phyloP scores from a whole-genome alignment of 2,113 vertebrate genomes.

The Leptobrachium ailaonicum region DNA sequence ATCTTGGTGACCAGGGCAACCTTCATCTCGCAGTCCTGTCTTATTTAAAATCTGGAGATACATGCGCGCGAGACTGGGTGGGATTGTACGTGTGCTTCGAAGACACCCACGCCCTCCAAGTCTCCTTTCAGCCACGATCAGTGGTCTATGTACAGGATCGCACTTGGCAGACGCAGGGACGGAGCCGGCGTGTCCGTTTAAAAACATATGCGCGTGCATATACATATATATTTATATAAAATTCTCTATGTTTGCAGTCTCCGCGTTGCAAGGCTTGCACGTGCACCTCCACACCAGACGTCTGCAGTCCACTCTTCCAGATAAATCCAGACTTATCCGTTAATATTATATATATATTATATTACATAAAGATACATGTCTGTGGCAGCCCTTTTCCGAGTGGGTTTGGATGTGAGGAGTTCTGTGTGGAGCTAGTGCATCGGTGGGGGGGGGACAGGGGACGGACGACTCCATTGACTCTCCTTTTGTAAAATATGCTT shows the following conservation, averaged over 20 bases:
- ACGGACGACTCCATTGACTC: too few relatives aligned
- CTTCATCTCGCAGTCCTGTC: too few relatives aligned
- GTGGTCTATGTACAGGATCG: neutral
- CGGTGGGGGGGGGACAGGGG: neutral
- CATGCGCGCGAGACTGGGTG: too few relatives aligned
- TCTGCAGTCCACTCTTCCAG: neutral
- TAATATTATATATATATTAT: neutral
- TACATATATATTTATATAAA: neutral
- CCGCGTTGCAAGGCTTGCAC: neutral
- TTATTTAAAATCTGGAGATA: too few relatives aligned
- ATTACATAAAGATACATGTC: neutral
- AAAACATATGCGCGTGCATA: too few relatives aligned
- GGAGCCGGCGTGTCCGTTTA: too few relatives aligned
- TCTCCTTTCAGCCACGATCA: neutral
- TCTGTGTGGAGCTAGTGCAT: slow-evolving; percentile 12
- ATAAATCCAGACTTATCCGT: too few relatives aligned
- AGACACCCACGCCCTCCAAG: neutral
- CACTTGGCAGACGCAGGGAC: neutral
- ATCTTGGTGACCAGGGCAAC: neutral
- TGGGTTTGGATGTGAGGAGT: neutral
- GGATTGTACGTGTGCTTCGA: too few relatives aligned
- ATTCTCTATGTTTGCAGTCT: neutral
- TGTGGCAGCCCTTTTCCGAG: slow-evolving; percentile 24
- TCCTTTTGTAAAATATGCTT: neutral
- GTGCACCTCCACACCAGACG: neutral